Evolutionary conservation across 2,888 invertebrate genomes (phyloP).

Genomic region (Oeneis ivallda): DNA sequence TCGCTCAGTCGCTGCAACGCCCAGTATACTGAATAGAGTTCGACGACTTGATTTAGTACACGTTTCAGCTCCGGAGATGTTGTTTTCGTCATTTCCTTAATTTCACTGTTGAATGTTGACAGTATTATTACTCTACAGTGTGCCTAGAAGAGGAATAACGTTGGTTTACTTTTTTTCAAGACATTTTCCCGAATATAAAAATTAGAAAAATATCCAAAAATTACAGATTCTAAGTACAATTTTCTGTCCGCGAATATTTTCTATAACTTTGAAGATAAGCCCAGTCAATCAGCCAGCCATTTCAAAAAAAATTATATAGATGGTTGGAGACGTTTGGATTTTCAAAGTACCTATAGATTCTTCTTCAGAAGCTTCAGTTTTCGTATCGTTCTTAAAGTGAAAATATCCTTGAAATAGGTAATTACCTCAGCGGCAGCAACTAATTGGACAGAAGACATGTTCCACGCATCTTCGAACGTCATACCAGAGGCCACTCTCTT

Average conservation of each 20-base stretch:
- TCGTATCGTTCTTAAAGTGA: no score
- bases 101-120: conserved; percentile 84
- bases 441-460: conserved; percentile 90
- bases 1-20: conserved; percentile 88
- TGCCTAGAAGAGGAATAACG: conserved; percentile 76
- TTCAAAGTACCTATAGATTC: no score
- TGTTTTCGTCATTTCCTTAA: conserved; percentile 60
- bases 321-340: no score
- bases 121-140: conserved; percentile 92
- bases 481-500: conserved; percentile 83
- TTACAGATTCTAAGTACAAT: no score
- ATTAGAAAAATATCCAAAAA: no score
- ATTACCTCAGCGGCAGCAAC: conserved; percentile 90
- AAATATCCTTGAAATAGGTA: conserved; percentile 25
- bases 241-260: no score
- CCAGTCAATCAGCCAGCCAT: no score
- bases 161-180: no score
- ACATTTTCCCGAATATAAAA: no score
- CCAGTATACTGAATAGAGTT: conserved; percentile 89
- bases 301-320: no score
- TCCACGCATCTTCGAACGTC: conserved; percentile 91
- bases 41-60: conserved; percentile 86
- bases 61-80: conserved; percentile 82
- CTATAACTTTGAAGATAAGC: no score
- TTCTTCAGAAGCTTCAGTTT: no score